Evolutionary conservation across 2,888 invertebrate genomes (phyloP), one percentile per base, ranked within the genome.

Genomic region (Troides aeacus): DNA sequence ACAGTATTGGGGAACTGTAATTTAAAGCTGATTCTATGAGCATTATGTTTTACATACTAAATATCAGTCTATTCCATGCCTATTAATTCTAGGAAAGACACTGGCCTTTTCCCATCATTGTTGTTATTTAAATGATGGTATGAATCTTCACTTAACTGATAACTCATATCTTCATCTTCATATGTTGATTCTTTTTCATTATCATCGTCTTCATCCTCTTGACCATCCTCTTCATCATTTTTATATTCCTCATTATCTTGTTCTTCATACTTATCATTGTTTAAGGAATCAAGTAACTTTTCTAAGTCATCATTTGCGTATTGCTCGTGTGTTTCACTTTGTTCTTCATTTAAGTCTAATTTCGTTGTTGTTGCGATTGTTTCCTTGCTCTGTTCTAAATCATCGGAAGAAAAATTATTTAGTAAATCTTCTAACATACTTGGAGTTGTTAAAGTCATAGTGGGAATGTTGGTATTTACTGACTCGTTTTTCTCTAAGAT

Each of bases 41-140:
- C 79, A 78, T 80, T 79, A 71, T 64, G 63, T 17, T 70, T 66
- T 73, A 24, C 62, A 62, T 36, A 68, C 62, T 70, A 71, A 72
- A 36, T 71, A 36, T 88, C 86, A 88, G 85, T 87, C 87, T 90
- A 92, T 81, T 90, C 87, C 88, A 90, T 90, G 78, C 86, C 85
- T 85, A 92, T 87, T 78, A 92, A 77, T 82, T 90, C 90, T 80
- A 92, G 78, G 77, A 92, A 82, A 76, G 85, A 89, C 73, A 81
- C 85, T 62, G 85, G 87, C 68, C 76, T 82, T 36, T 77, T 78
- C 42, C 80, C 78, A 42, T 84, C 81, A 6, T 82, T 79, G 62
- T 77, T 73, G 46, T 74, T 72, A 42, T 73, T 18, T 39, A 59
- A 62, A 56, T 60, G 24, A 21, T 71, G 60, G 0, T 21, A 63